phyloP scores from a whole-genome alignment of 2,888 invertebrate genomes.

The Scaptodrosophila latifasciaeformis region DNA sequence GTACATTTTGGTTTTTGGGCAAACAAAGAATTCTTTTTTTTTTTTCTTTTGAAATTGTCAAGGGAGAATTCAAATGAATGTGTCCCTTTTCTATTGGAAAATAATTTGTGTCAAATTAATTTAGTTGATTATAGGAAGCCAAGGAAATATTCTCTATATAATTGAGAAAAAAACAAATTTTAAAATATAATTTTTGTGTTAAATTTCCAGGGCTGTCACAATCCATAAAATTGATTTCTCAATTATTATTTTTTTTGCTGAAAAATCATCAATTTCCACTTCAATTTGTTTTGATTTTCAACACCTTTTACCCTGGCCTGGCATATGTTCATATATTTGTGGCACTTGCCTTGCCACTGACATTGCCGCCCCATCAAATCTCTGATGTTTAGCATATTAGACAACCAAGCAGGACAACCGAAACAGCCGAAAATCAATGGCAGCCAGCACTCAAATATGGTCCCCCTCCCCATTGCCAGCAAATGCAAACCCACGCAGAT shows the following conservation, averaged over 20 bases:
- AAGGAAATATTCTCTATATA: too few species aligned
- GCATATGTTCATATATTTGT: constrained; percentile 49
- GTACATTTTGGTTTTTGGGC: constrained; percentile 10
- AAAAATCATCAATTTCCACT: too few species aligned
- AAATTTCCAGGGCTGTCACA: too few species aligned
- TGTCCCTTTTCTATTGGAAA: too few species aligned
- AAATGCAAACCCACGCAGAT: background rate
- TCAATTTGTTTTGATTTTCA: constrained; percentile 30
- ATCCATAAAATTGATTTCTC: too few species aligned
- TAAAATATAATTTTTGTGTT: too few species aligned
- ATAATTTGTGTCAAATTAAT: constrained; percentile 1
- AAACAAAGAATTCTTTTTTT: constrained; percentile 15
- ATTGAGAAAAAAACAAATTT: too few species aligned
- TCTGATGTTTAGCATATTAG: constrained; percentile 62
- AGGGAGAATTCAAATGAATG: constrained; percentile 6
- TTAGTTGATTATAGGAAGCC: too few species aligned
- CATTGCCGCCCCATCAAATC: constrained; percentile 54
- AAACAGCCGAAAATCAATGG: too few species aligned
- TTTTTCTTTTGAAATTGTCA: constrained; percentile 10
- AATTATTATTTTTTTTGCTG: too few species aligned
- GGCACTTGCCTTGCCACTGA: constrained; percentile 24
- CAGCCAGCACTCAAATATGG: background rate
- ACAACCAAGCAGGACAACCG: constrained; percentile 50
- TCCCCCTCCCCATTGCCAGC: background rate
- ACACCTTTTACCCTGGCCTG: constrained; percentile 21